Evolutionary conservation across 2,888 invertebrate genomes (phyloP).

Genomic region (Pyrocoelia pectoralis): DNA sequence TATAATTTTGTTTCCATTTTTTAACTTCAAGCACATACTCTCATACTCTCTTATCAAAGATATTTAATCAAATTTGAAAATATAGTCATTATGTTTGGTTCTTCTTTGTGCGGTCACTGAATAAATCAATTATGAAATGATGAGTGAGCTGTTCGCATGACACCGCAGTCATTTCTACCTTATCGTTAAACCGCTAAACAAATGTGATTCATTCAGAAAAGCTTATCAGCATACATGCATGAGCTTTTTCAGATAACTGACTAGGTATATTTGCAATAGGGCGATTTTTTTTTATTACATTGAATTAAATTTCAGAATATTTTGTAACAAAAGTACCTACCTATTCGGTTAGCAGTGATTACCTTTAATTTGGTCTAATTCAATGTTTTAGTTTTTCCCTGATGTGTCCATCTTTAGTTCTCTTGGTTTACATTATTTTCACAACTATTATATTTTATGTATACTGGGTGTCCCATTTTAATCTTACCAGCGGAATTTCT

Average conservation of each 20-base stretch:
- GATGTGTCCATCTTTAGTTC: too few relatives aligned
- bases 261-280: conserved; percentile 33
- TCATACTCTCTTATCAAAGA: background rate
- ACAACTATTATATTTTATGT: too few relatives aligned
- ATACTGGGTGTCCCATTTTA: too few relatives aligned
- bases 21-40: conserved; percentile 15
- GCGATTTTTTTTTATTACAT: conserved; percentile 20
- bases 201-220: conserved; percentile 41
- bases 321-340: background rate
- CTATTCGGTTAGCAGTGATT: too few relatives aligned
- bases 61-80: background rate
- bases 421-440: too few relatives aligned
- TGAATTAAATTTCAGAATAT: background rate
- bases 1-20: conserved; percentile 43
- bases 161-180: conserved; percentile 31
- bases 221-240: conserved; percentile 42
- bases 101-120: conserved; percentile 20
- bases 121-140: conserved; percentile 38
- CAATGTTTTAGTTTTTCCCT: too few relatives aligned
- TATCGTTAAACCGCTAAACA: conserved; percentile 37
- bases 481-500: too few relatives aligned
- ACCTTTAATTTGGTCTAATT: background rate
- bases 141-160: conserved; percentile 33
- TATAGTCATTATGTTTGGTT: conserved; percentile 14
- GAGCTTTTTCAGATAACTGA: conserved; percentile 41